Percentiles rank a stretch among this genome's conserved stretches.
phyloP scores from a whole-genome alignment of 2,888 invertebrate species.

The Myopa testacea region DNA sequence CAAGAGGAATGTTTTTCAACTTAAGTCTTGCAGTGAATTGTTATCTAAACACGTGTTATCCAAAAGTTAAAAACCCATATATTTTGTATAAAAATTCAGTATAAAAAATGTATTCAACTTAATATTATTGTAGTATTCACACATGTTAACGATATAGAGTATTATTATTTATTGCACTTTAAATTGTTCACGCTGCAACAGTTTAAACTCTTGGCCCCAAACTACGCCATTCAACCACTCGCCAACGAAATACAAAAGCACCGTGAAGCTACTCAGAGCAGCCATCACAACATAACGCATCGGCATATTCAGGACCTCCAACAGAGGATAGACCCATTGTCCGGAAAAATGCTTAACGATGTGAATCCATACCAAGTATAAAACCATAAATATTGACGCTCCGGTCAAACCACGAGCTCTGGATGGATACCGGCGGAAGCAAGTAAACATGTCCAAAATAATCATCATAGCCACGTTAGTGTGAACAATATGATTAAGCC shows the following conservation, averaged over 20 bases:
- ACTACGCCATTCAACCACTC: slow-evolving; percentile 76
- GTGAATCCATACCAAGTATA: slow-evolving; percentile 83
- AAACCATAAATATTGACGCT: slow-evolving; percentile 74
- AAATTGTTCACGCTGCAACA: slow-evolving; percentile 49
- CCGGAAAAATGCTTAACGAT: slow-evolving; percentile 78
- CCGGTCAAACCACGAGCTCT: slow-evolving; percentile 74
- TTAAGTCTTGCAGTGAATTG: too few relatives aligned
- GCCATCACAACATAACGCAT: slow-evolving; percentile 79
- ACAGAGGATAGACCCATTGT: slow-evolving; percentile 91
- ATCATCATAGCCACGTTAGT: slow-evolving; percentile 85
- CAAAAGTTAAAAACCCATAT: too few relatives aligned
- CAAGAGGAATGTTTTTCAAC: too few relatives aligned
- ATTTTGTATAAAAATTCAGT: too few relatives aligned
- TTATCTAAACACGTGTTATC: too few relatives aligned
- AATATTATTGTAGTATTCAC: too few relatives aligned
- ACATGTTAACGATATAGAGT: too few relatives aligned
- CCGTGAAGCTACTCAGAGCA: slow-evolving; percentile 72
- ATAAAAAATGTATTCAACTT: too few relatives aligned
- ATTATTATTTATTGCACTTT: not conserved
- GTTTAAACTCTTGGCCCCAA: slow-evolving; percentile 76
- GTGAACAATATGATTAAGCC: slow-evolving; percentile 94
- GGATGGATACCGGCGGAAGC: slow-evolving; percentile 81
- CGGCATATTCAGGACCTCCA: slow-evolving; percentile 80
- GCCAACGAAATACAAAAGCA: slow-evolving; percentile 76
- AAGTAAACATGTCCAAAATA: slow-evolving; percentile 78